phyloP scores from a whole-genome alignment of 1,140 invertebrate genomes.

The Aphis craccivora region DNA sequence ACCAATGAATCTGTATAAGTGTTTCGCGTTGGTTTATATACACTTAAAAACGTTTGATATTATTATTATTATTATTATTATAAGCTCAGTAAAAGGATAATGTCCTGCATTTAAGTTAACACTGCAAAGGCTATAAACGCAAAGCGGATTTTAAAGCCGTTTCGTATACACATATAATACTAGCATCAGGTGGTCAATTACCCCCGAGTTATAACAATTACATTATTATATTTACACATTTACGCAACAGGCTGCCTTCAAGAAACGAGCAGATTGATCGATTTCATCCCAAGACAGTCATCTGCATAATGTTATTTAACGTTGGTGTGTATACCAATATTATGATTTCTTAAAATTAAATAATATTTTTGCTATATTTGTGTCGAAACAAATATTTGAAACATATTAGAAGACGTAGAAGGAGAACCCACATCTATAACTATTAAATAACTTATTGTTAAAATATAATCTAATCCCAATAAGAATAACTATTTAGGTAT shows the following conservation, averaged over 20 bases:
- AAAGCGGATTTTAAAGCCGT: background rate
- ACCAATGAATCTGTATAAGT: background rate
- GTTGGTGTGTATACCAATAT: background rate
- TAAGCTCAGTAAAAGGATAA: conserved; percentile 1
- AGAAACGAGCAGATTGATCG: background rate
- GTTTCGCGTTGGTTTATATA: background rate
- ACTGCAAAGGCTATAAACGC: background rate
- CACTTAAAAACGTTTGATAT: background rate
- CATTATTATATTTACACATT: background rate
- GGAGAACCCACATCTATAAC: too few species aligned
- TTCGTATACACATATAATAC: background rate
- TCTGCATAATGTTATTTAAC: background rate
- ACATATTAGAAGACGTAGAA: background rate
- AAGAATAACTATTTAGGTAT: too few species aligned
- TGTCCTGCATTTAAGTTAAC: background rate
- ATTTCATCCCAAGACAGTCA: background rate
- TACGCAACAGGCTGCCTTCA: background rate
- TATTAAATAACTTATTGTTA: too few species aligned
- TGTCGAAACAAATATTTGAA: background rate
- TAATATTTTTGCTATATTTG: background rate
- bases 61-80: background rate
- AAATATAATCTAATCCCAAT: too few species aligned
- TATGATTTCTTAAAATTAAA: background rate
- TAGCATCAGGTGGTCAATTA: conserved; percentile 25
- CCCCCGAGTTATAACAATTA: background rate